phyloP scores from a whole-genome alignment of 2,113 vertebrate genomes.

The Struthidea cinerea region DNA sequence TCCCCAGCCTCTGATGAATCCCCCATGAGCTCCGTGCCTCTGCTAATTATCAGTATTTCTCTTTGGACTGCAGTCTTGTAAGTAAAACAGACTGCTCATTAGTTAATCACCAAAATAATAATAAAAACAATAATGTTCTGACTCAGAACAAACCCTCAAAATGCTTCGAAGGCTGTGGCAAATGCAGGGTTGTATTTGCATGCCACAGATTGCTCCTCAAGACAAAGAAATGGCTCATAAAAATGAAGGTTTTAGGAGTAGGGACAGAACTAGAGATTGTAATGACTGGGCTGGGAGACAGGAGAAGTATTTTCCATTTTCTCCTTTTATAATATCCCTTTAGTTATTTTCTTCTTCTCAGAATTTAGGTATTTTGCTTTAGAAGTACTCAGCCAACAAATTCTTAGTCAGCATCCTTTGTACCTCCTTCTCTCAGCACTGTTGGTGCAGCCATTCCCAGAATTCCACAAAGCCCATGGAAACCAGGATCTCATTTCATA shows the following conservation, averaged over 20 bases:
- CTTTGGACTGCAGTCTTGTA: not conserved
- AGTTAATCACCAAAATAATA: constrained; percentile 33
- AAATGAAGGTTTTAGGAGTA: not conserved
- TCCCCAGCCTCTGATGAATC: not conserved
- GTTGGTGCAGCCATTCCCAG: not conserved
- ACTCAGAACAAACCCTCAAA: not conserved
- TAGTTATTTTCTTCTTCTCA: not conserved
- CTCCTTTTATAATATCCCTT: not conserved
- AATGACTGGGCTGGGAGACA: not conserved
- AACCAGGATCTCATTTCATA: not conserved
- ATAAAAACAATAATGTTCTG: not conserved
- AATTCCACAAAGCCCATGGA: not conserved
- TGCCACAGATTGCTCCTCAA: not conserved
- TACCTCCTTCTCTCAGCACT: not conserved
- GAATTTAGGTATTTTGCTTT: not conserved
- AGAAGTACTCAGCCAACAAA: not conserved
- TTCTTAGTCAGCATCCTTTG: too few relatives aligned
- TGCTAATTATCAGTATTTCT: constrained; percentile 45
- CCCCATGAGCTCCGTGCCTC: not conserved
- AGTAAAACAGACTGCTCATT: constrained; percentile 38
- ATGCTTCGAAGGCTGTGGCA: not conserved
- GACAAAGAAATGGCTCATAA: not conserved
- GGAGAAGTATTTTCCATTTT: not conserved
- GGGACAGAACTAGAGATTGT: not conserved
- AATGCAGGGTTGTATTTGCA: not conserved